Percentiles rank a stretch among this genome's conserved stretches.
phyloP scores from a whole-genome alignment of 2,113 vertebrate species.

The Solea senegalensis region DNA sequence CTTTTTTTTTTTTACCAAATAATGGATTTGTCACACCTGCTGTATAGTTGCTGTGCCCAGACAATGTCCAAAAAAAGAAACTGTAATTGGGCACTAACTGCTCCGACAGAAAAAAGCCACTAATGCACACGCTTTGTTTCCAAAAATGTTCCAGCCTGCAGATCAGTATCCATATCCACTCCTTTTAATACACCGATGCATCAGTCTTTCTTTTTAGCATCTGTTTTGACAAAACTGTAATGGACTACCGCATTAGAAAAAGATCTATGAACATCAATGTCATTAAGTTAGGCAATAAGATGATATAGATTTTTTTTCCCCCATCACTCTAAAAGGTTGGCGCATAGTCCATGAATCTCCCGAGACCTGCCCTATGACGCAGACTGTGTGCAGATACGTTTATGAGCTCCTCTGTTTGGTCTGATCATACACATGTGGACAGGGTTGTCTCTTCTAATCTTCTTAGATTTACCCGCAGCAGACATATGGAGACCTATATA shows the following conservation, averaged over 20 bases:
- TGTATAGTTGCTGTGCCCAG: too few species aligned
- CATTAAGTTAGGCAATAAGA: conserved; percentile 16
- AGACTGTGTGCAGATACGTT: neutral
- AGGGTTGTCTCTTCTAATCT: conserved; percentile 60
- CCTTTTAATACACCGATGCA: too few species aligned
- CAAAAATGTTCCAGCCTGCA: too few species aligned
- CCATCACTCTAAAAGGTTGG: conserved; percentile 12
- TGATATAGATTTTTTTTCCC: neutral
- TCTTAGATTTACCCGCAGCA: conserved; percentile 63
- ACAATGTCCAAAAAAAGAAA: too few species aligned
- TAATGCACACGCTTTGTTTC: too few species aligned
- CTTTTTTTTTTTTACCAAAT: too few species aligned
- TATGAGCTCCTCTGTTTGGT: conserved; percentile 24
- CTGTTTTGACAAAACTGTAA: neutral
- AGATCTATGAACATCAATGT: neutral
- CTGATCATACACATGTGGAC: conserved; percentile 31
- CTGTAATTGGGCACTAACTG: too few species aligned
- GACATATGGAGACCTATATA: conserved; percentile 38
- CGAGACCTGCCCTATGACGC: conserved; percentile 15
- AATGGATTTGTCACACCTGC: too few species aligned
- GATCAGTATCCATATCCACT: too few species aligned
- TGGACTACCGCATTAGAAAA: neutral
- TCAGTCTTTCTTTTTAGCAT: too few species aligned
- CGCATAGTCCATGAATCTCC: neutral
- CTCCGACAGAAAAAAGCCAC: too few species aligned